Evolutionary conservation across 1,140 invertebrate genomes (phyloP).

Genomic region (Helicorthomorpha holstii): DNA sequence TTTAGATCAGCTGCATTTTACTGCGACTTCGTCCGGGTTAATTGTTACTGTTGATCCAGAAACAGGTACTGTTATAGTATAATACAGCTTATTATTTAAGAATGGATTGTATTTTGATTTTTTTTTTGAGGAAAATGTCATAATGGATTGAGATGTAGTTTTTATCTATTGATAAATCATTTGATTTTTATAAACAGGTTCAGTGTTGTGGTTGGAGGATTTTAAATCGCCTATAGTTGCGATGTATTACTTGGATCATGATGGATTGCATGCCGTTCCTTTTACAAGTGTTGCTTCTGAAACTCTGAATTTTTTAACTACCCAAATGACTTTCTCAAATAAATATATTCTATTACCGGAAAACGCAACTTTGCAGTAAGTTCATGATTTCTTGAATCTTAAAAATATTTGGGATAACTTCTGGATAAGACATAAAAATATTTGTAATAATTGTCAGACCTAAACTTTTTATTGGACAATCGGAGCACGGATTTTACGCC

Average conservation of each 20-base stretch:
- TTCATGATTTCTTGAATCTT: too few relatives aligned
- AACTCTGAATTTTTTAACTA: slow-evolving; percentile 34
- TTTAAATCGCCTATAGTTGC: slow-evolving; percentile 79
- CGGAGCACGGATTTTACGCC: slow-evolving; percentile 72
- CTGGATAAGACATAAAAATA: too few relatives aligned
- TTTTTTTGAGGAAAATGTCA: background rate
- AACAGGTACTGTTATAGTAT: too few relatives aligned
- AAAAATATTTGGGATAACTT: too few relatives aligned
- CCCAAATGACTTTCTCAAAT: background rate
- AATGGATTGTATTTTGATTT: background rate
- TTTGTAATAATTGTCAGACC: too few relatives aligned
- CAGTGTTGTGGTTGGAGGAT: slow-evolving; percentile 68
- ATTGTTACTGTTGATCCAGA: slow-evolving; percentile 45
- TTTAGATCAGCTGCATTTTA: slow-evolving; percentile 66
- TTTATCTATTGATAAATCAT: too few relatives aligned
- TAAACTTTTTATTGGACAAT: slow-evolving; percentile 84
- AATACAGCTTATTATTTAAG: background rate
- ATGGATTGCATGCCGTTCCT: slow-evolving; percentile 63
- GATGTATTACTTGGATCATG: slow-evolving; percentile 59
- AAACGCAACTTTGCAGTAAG: background rate
- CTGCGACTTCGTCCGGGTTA: slow-evolving; percentile 70
- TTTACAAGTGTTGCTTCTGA: slow-evolving; percentile 79
- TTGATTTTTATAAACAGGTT: slow-evolving; percentile 31
- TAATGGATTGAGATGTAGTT: too few relatives aligned
- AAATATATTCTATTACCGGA: background rate